Base-by-base conservation (phyloP, 1,140 invertebrate species). In the Drosophila oshimai region DNA sequence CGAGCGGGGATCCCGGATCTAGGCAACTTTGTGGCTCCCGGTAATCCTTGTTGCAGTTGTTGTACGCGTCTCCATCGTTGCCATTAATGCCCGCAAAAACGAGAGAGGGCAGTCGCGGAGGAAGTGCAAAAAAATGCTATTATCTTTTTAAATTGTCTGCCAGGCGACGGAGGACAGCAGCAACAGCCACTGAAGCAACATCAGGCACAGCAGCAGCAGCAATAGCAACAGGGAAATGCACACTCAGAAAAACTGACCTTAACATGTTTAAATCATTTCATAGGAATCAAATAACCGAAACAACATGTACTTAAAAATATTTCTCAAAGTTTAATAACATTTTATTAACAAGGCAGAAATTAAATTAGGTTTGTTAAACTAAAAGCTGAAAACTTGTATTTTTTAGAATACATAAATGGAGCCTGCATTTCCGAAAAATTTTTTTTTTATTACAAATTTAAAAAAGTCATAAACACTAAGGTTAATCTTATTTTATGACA, bases 111-210 rank as follows among this genome's bases (percentile, higher is more conserved):
- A 42, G 17, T n/a, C 22, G n/a, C 22, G 20, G 18, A 28, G 51
- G 15, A 18, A 42, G 49, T 10, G 62, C 13, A 51, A 67, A 72
- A 78, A 72, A 73, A 77, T 58, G 81, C 76, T 76, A 87, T 87
- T 87, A 87, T 87, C 81, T 87, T 84, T 72, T 62, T 53, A 87
- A 87, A 87, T 81, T 87, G 81, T 87, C 81, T 87, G 83, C 62
- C 81, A 86, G 80, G 73, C 80, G 54, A 57, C 49, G 47, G 57
- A 6, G 39, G 6, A 15, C 22, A 28, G 17, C 24, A 39, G 26
- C 24, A 64, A n/a, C 31, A 42, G 44, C 17, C 6, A 10, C 24
- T 33, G 44, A 13, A 13, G 44, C 24, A 46, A 46, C 44, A 46
- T 46, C 44, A 31, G 24, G n/a, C n/a, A n/a, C 44, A 17, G 44